Conservation (phyloP, 2,888 invertebrate genomes). For the Aphodius granarius region DNA sequence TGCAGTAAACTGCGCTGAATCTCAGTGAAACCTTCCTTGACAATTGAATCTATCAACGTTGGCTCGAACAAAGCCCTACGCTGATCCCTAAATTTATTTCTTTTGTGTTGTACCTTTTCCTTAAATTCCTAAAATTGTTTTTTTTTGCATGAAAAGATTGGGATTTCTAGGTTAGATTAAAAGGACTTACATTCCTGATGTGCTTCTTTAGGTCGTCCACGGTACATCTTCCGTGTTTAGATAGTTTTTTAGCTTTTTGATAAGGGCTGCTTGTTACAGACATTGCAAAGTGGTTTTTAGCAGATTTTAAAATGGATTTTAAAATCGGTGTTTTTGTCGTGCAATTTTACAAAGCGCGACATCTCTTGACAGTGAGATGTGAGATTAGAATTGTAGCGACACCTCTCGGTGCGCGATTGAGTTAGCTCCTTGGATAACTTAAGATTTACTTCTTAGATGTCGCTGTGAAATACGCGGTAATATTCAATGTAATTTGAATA, state of each 20-base stretch:
- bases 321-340: constrained; percentile 1
- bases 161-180: background rate
- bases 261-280: constrained; percentile 1
- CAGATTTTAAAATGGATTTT: background rate
- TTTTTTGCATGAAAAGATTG: background rate
- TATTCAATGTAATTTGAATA: background rate
- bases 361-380: background rate
- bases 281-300: too few species aligned
- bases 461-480: background rate
- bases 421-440: too few species aligned
- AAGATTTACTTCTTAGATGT: background rate
- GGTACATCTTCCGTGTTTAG: constrained; percentile 16
- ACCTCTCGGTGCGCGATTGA: background rate
- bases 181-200: constrained; percentile 27
- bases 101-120: constrained; percentile 25
- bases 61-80: constrained; percentile 18
- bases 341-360: background rate
- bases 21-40: constrained; percentile 32
- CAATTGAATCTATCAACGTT: background rate
- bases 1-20: constrained; percentile 30
- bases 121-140: constrained; percentile 30
- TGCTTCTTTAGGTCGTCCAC: constrained; percentile 24
- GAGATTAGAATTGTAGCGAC: background rate
- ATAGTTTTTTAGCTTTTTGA: constrained; percentile 9
- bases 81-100: constrained; percentile 24